Evolutionary conservation across 2,888 invertebrate genomes (phyloP).

Genomic region (Xanthorhoe designata): DNA sequence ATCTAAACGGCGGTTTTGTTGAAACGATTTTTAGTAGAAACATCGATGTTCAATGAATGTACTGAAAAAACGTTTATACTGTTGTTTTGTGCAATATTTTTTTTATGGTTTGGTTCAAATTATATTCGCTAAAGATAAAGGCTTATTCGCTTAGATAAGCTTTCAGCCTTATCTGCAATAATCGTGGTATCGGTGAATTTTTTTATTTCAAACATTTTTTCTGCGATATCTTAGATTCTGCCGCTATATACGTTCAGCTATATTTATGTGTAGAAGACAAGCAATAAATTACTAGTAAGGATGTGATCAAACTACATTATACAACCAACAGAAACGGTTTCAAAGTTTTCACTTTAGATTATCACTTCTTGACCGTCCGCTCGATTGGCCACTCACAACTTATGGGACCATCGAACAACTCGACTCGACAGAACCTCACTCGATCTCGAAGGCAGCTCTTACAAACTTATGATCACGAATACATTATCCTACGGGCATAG

Average conservation of each 20-base stretch:
- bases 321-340: conserved; percentile 7
- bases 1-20: neutral
- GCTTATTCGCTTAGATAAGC: too few relatives aligned
- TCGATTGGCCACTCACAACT: conserved; percentile 31
- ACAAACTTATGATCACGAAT: conserved; percentile 45
- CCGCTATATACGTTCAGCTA: too few relatives aligned
- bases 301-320: neutral
- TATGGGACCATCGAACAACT: conserved; percentile 29
- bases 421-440: conserved; percentile 32
- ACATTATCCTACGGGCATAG: conserved; percentile 39
- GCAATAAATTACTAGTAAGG: neutral
- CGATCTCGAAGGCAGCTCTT: conserved; percentile 39
- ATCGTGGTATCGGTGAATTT: too few relatives aligned
- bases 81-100: too few relatives aligned
- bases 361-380: conserved; percentile 26
- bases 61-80: too few relatives aligned
- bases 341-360: conserved; percentile 21
- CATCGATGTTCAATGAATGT: neutral
- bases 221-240: too few relatives aligned
- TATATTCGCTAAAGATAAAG: too few relatives aligned
- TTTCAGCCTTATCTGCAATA: too few relatives aligned
- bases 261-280: too few relatives aligned
- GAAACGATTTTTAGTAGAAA: neutral
- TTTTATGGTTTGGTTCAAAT: too few relatives aligned
- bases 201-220: too few relatives aligned